Base-by-base conservation (phyloP, 2,888 invertebrate genomes). In the Cepaea hortensis region DNA sequence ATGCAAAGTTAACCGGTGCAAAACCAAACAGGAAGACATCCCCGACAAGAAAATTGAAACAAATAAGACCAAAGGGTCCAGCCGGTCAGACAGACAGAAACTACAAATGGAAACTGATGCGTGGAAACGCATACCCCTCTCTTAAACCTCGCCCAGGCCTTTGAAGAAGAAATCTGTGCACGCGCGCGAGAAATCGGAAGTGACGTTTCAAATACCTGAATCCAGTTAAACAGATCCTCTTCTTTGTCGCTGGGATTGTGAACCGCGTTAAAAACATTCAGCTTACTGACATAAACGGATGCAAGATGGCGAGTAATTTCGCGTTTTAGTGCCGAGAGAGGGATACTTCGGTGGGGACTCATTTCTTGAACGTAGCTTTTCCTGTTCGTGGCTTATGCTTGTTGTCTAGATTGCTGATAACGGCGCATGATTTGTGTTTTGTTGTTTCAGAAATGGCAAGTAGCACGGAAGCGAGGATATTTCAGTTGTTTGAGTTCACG, bases 81-180 rank as follows among this genome's bases (percentile, higher is more conserved):
- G 50, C 13, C 48, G 15, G 76, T 76, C 76, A 76, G 50, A 50
- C 9, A 3, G 23, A 50, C 4, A 50, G 20, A 13, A 76, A 20
- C 50, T 20, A 48, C 50, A 76, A 76, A 50, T 48, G 46, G 4
- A 76, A 76, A 13, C 11, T 76, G 50, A 76, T 76, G 76, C 50
- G 48, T 50, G 50, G 48, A 76, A 48, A 50, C 6, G 20, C 50
- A 50, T 50, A 20, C 15, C n/a, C 50, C 7, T 20, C 20, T 15
- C 13, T n/a, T 1, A 23, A 79, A n/a, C 9, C 79, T 11, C 15
- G 4, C 35, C 46, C 70, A 15, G 9, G 2, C 35, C 82, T 73
- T 82, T 82, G 82, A 82, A 82, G 82, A 55, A 55, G 55, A 55
- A 82, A 72, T 70, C 72, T 15, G 50, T 72, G 72, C 82, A 70